These are phyloP conservation scores for Nasonia vitripennis DNA, from an alignment of 1,140 invertebrate genomes.

Conservation along the genomic window DNA sequence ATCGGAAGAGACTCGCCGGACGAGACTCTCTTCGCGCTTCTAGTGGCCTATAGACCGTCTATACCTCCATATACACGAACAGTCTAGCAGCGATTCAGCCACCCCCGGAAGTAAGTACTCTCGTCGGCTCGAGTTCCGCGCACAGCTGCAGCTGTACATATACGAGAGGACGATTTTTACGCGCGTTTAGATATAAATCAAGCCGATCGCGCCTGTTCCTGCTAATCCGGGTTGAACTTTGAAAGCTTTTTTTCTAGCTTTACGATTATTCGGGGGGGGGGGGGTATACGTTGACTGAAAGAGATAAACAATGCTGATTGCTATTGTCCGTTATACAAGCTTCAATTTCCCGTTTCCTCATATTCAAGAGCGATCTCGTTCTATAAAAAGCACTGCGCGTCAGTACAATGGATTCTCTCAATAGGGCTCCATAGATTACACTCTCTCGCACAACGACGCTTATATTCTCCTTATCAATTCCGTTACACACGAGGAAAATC, in stretches of 20 bases:
- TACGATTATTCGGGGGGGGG: background rate
- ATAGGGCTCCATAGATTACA: background rate
- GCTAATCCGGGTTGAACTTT: background rate
- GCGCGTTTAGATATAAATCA: slow-evolving; percentile 2
- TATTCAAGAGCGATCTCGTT: background rate
- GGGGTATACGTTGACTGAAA: background rate
- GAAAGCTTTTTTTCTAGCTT: background rate
- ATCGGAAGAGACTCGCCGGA: background rate
- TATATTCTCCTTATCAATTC: background rate
- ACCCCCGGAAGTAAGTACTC: slow-evolving; percentile 42
- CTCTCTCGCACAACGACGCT: background rate
- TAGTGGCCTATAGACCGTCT: background rate
- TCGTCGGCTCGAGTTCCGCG: slow-evolving; percentile 23
- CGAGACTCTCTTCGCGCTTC: background rate
- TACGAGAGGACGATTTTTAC: background rate
- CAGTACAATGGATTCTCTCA: slow-evolving; percentile 10
- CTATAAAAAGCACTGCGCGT: background rate
- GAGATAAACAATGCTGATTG: too few species aligned
- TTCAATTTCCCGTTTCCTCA: background rate
- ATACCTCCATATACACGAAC: background rate
- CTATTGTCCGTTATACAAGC: background rate
- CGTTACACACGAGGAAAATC: too few species aligned
- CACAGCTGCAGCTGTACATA: background rate
- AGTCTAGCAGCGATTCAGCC: background rate
- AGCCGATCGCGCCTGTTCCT: background rate